Conservation (phyloP, 2,888 invertebrate genomes). For the Lottia gigantea region DNA sequence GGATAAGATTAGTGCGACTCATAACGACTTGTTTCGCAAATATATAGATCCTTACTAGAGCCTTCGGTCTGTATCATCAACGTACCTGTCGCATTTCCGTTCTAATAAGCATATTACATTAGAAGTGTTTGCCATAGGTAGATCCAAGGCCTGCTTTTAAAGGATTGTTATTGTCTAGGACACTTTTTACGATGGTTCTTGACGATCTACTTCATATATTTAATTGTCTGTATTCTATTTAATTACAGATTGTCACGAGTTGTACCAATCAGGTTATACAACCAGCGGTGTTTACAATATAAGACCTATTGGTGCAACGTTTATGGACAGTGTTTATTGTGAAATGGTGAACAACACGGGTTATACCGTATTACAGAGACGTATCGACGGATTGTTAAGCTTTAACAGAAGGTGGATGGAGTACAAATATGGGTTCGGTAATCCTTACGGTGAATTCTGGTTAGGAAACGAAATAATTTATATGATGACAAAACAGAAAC, state of each 20-base stretch:
- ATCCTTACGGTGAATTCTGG: constrained; percentile 65
- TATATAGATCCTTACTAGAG: too few relatives aligned
- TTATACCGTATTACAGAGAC: constrained; percentile 61
- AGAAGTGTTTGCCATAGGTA: too few relatives aligned
- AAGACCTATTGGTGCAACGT: constrained; percentile 38
- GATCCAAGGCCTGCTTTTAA: too few relatives aligned
- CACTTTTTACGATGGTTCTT: too few relatives aligned
- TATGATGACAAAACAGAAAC: constrained; percentile 48
- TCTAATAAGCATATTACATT: too few relatives aligned
- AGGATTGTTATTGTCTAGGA: too few relatives aligned
- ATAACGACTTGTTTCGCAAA: too few relatives aligned
- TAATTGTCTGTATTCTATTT: neutral
- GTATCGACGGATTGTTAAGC: constrained; percentile 57
- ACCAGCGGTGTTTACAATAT: constrained; percentile 60
- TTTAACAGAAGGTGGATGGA: constrained; percentile 62
- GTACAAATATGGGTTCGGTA: constrained; percentile 65
- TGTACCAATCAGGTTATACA: constrained; percentile 48
- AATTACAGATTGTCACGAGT: constrained; percentile 62
- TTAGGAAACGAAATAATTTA: constrained; percentile 60
- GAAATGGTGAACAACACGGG: constrained; percentile 60
- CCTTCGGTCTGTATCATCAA: too few relatives aligned
- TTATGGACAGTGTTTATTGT: constrained; percentile 58
- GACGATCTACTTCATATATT: too few relatives aligned
- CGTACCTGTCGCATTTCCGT: too few relatives aligned
- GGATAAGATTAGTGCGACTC: too few relatives aligned